Percentiles rank a stretch among this genome's conserved stretches.
phyloP scores from a whole-genome alignment of 1,140 invertebrate species.

The Nomia melanderi region DNA sequence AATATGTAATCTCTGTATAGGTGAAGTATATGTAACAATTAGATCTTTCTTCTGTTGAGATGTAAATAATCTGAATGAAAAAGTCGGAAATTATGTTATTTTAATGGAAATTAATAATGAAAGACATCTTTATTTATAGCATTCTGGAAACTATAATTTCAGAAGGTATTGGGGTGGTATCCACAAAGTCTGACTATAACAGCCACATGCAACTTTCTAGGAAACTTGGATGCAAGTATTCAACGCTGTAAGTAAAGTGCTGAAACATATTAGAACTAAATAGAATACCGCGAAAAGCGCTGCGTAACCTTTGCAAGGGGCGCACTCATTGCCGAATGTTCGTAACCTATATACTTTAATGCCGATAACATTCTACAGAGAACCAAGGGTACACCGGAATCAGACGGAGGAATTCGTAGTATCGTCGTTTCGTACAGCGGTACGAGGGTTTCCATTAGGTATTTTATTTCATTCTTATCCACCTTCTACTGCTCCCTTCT shows the following conservation, averaged over 20 bases:
- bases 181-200: not conserved
- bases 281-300: not conserved
- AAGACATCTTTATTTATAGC: too few species aligned
- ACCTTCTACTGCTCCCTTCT: not conserved
- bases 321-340: not conserved
- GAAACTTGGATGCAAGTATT: not conserved
- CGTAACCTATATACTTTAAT: conserved; percentile 37
- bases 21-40: too few species aligned
- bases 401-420: conserved; percentile 35
- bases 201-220: not conserved
- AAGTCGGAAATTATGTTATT: not conserved
- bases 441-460: conserved; percentile 4
- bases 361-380: conserved; percentile 26
- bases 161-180: too few species aligned
- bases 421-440: conserved; percentile 16
- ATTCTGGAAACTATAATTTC: too few species aligned
- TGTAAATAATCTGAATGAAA: too few species aligned
- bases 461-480: conserved; percentile 20
- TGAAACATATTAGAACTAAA: not conserved
- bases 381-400: not conserved
- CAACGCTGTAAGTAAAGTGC: not conserved
- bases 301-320: not conserved
- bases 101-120: not conserved
- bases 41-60: too few species aligned
- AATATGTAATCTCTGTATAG: too few species aligned